A percentile compares a stretch with the other conserved stretches of the same genome.
Conservation (phyloP, 2,797 vertebrate genomes). For the Tachyglossus aculeatus region DNA sequence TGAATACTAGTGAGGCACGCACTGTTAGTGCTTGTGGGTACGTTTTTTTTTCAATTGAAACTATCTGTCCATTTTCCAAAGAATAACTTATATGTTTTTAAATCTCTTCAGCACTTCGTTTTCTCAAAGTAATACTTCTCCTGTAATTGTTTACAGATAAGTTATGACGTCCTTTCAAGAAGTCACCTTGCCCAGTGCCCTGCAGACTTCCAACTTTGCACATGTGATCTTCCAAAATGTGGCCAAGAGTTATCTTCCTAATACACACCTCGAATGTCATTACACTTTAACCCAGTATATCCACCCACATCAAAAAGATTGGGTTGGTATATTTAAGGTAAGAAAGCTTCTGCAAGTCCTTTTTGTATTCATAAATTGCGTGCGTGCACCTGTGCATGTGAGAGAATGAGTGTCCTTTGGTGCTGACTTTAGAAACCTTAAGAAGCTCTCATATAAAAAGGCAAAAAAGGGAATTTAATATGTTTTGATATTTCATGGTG, state of each 20-base stretch:
- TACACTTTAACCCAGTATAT: conserved; percentile 96
- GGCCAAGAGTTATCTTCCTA: conserved; percentile 96
- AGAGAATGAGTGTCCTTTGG: too few species aligned
- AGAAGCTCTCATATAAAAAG: too few species aligned
- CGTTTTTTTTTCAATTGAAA: conserved; percentile 17
- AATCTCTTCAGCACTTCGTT: conserved; percentile 2
- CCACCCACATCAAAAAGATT: conserved; percentile 94
- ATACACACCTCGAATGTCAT: conserved; percentile 93
- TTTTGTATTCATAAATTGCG: too few species aligned
- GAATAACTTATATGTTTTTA: neutral
- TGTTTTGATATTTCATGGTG: too few species aligned
- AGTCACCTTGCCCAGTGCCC: conserved; percentile 75
- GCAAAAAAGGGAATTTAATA: too few species aligned
- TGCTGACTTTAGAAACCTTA: too few species aligned
- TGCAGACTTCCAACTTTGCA: conserved; percentile 97
- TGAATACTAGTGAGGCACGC: neutral
- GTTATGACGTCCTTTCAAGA: conserved; percentile 88
- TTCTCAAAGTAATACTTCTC: neutral
- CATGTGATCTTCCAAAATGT: conserved; percentile 99
- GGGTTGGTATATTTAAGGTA: conserved; percentile 99
- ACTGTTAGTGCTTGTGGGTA: neutral
- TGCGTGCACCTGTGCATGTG: too few species aligned
- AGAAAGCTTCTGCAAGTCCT: conserved; percentile 51
- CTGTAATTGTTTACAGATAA: conserved; percentile 67
- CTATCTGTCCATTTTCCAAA: conserved; percentile 23